A percentile compares a stretch with the other conserved stretches of the same genome.
phyloP scores from a whole-genome alignment of 2,888 invertebrate species.

The Azorinus chamasolen region DNA sequence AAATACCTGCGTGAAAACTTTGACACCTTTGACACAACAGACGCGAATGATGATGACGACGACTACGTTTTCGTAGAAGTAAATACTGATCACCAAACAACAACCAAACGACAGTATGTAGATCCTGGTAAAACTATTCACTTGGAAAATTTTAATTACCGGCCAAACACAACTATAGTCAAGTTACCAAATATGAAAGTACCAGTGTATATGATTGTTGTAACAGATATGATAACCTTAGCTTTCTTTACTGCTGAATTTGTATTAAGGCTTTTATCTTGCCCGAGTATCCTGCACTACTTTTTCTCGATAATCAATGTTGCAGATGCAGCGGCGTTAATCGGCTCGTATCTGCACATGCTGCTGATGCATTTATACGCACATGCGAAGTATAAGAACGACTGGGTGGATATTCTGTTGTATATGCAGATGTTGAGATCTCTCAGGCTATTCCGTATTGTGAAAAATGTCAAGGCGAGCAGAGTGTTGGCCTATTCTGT shows the following conservation, averaged over 20 bases:
- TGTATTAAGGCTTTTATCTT: conserved; percentile 26
- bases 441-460: conserved; percentile 44
- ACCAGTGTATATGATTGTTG: conserved; percentile 16
- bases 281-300: conserved; percentile 42
- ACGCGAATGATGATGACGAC: too few relatives aligned
- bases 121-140: too few relatives aligned
- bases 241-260: conserved; percentile 45
- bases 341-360: conserved; percentile 37
- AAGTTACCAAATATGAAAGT: conserved; percentile 57
- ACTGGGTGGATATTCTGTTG: conserved; percentile 41
- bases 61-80: too few relatives aligned
- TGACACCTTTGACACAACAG: too few relatives aligned
- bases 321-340: conserved; percentile 41
- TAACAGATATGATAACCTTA: conserved; percentile 38
- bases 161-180: neutral
- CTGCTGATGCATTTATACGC: conserved; percentile 16
- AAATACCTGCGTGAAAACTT: too few relatives aligned
- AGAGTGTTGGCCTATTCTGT: conserved; percentile 46
- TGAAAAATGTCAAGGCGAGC: conserved; percentile 45
- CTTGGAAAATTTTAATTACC: too few relatives aligned
- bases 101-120: too few relatives aligned
- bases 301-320: conserved; percentile 48
- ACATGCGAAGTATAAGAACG: conserved; percentile 30
- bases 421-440: conserved; percentile 53
- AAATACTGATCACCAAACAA: too few relatives aligned